phyloP scores from a whole-genome alignment of 2,888 invertebrate genomes.

The Invenusta paracnida region DNA sequence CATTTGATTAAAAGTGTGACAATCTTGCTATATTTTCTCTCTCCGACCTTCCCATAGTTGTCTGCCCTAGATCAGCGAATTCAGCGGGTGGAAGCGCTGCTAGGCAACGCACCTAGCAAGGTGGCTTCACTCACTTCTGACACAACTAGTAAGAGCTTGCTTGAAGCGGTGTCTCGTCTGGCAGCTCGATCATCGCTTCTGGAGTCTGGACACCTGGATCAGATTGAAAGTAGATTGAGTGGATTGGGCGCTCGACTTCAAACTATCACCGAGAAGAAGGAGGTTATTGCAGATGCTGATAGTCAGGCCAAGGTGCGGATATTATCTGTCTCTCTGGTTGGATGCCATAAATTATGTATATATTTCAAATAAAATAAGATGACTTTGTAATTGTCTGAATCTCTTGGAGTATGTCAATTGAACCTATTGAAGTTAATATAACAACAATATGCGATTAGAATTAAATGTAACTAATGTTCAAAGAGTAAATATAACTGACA shows the following conservation, averaged over 20 bases:
- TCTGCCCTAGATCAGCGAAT: conserved; percentile 75
- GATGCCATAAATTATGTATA: too few species aligned
- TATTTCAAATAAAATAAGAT: too few species aligned
- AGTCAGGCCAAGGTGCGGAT: conserved; percentile 62
- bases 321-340: too few species aligned
- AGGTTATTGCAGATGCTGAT: conserved; percentile 63
- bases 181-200: conserved; percentile 75
- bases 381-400: too few species aligned
- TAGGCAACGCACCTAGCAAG: conserved; percentile 66
- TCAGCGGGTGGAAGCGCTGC: conserved; percentile 74
- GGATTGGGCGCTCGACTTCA: conserved; percentile 73
- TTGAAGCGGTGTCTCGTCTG: conserved; percentile 69
- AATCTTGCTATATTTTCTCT: too few species aligned
- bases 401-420: too few species aligned
- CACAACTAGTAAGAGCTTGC: conserved; percentile 62
- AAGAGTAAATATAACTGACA: too few species aligned
- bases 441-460: too few species aligned
- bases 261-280: conserved; percentile 66
- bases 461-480: too few species aligned
- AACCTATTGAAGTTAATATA: too few species aligned
- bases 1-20: too few species aligned
- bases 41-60: too few species aligned
- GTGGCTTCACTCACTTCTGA: conserved; percentile 49
- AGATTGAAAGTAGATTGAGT: conserved; percentile 74
- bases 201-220: conserved; percentile 76